Conservation (phyloP, 2,888 invertebrate species). For the Torymus texanus region DNA sequence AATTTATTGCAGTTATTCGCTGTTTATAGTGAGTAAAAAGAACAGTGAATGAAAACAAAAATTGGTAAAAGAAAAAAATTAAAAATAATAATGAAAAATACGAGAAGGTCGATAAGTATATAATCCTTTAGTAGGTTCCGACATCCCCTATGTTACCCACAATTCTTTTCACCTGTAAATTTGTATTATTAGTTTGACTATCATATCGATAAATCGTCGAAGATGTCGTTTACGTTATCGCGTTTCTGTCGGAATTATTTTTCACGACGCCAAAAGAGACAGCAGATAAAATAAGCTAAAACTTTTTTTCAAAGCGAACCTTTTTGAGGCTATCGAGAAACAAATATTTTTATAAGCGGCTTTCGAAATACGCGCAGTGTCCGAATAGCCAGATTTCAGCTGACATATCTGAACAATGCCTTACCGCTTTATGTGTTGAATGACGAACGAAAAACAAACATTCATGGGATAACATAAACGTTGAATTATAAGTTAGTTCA, state of each 20-base stretch:
- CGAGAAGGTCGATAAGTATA: too few species aligned
- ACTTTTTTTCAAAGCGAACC: constrained; percentile 56
- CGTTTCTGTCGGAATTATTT: constrained; percentile 44
- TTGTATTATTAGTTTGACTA: constrained; percentile 26
- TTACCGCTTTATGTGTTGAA: constrained; percentile 73
- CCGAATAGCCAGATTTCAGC: constrained; percentile 71
- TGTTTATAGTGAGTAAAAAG: too few species aligned
- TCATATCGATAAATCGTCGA: constrained; percentile 28
- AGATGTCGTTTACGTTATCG: not conserved
- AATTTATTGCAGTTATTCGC: too few species aligned
- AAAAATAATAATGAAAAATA: too few species aligned
- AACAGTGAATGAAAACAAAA: too few species aligned
- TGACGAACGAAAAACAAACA: constrained; percentile 57
- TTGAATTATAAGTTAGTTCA: constrained; percentile 43
- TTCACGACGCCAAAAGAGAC: constrained; percentile 38
- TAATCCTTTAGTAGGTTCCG: too few species aligned
- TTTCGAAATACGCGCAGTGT: constrained; percentile 69
- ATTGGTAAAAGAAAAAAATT: too few species aligned
- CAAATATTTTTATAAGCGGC: constrained; percentile 71
- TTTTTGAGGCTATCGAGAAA: constrained; percentile 60
- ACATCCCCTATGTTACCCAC: not conserved
- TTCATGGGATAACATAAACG: constrained; percentile 27
- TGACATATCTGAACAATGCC: constrained; percentile 75
- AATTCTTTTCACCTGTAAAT: constrained; percentile 16
- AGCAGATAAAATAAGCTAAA: constrained; percentile 52